A percentile compares a stretch with the other conserved stretches of the same genome.
phyloP scores from a whole-genome alignment of 2,888 invertebrate genomes.

The Megalurothrips usitatus region DNA sequence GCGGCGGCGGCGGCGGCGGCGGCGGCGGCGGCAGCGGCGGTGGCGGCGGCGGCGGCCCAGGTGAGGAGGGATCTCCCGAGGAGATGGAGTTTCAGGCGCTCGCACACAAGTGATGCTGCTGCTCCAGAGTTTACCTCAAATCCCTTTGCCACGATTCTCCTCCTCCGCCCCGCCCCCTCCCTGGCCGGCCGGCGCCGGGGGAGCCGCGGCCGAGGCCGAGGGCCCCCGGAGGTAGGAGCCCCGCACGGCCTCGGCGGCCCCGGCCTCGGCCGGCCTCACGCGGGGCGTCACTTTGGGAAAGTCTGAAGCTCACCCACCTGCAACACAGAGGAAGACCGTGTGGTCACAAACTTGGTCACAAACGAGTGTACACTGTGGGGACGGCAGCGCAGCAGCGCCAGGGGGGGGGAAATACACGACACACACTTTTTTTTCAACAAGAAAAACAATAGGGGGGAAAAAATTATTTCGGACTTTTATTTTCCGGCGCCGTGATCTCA shows the following conservation, averaged over 20 bases:
- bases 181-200: not conserved
- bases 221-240: too few relatives aligned
- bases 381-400: too few relatives aligned
- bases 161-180: too few relatives aligned
- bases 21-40: not conserved
- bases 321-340: slow-evolving; percentile 10
- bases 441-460: too few relatives aligned
- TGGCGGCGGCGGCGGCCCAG: not conserved
- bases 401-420: too few relatives aligned
- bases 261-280: not conserved
- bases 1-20: too few relatives aligned
- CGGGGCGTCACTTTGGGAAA: not conserved
- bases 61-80: not conserved
- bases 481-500: too few relatives aligned
- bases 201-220: too few relatives aligned
- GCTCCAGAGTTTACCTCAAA: slow-evolving; percentile 3
- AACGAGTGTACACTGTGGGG: too few relatives aligned
- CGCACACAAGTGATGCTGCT: not conserved
- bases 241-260: not conserved
- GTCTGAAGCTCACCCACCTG: slow-evolving; percentile 16
- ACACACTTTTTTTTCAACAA: too few relatives aligned
- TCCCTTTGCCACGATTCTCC: not conserved
- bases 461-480: too few relatives aligned
- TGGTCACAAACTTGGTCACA: slow-evolving; percentile 19
- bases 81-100: slow-evolving; percentile 18